These are phyloP conservation scores for Alaudala cheleensis DNA, from an alignment of 2,113 vertebrate species.

Conservation along the genomic window DNA sequence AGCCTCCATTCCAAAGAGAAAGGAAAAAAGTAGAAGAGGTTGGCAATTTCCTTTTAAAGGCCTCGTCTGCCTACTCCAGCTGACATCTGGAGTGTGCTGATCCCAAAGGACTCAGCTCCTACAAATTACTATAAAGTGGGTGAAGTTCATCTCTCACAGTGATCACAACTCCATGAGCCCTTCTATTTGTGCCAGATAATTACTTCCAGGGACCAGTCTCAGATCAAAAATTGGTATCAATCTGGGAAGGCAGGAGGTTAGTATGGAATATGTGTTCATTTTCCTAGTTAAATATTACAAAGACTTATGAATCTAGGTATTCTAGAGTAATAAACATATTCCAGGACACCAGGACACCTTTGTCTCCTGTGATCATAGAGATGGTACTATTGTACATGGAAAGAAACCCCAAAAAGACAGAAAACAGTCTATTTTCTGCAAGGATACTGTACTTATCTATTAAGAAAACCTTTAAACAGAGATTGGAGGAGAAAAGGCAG, in stretches of 20 bases:
- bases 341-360: neutral
- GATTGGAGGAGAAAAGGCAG: neutral
- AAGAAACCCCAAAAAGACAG: neutral
- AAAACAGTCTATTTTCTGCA: neutral
- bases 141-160: neutral
- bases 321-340: neutral
- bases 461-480: neutral
- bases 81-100: neutral
- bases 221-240: neutral
- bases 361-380: neutral
- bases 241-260: neutral
- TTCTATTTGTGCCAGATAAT: neutral
- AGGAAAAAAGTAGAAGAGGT: neutral
- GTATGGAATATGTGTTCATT: neutral
- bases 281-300: neutral
- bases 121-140: neutral
- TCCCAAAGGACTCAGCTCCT: neutral
- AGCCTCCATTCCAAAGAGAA: neutral
- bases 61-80: neutral
- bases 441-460: fast-evolving
- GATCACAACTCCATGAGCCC: neutral
- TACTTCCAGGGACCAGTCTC: neutral
- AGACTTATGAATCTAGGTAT: neutral
- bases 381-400: neutral
- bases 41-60: neutral